These are phyloP conservation scores for Pelagia noctiluca DNA, from an alignment of 30 jellyfish, hydroid and myxozoan genomes.

Conservation along the genomic window DNA sequence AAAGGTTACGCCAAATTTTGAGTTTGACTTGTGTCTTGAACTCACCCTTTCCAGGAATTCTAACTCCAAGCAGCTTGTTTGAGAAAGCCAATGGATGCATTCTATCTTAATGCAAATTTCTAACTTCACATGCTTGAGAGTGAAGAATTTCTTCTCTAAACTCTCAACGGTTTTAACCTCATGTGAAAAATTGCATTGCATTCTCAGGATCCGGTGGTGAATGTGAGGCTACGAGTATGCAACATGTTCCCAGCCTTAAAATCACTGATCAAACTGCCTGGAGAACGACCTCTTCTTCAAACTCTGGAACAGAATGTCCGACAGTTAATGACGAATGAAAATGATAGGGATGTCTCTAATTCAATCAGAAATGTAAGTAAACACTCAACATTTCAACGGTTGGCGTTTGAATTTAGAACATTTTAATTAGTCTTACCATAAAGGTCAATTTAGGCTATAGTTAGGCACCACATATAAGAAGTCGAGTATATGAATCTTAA, in stretches of 20 bases:
- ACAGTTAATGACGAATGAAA: slow-evolving; percentile 87
- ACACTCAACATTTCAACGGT: not conserved
- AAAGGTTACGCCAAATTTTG: no score
- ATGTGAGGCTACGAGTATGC: slow-evolving; percentile 87
- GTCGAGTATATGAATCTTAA: no score
- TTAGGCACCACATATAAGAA: no score
- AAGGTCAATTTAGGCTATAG: not conserved
- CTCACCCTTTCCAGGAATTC: no score
- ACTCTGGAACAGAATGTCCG: slow-evolving; percentile 82
- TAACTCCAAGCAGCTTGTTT: no score
- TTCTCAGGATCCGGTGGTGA: slow-evolving; percentile 96
- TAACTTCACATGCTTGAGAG: no score
- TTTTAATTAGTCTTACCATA: not conserved
- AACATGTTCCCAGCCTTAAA: slow-evolving; percentile 75
- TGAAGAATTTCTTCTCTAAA: no score
- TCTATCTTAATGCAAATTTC: no score
- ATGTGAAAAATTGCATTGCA: no score
- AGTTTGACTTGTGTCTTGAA: no score
- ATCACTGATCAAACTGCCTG: slow-evolving; percentile 84
- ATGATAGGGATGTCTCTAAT: slow-evolving; percentile 83
- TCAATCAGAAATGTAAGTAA: slow-evolving; percentile 77
- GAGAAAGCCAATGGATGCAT: no score
- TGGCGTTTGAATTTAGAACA: not conserved
- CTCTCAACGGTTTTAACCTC: no score
- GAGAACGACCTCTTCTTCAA: slow-evolving; percentile 81